Evolutionary conservation across 2,797 vertebrate genomes (phyloP), one percentile per base, ranked within the genome.

Genomic region (Gouania willdenowi): DNA sequence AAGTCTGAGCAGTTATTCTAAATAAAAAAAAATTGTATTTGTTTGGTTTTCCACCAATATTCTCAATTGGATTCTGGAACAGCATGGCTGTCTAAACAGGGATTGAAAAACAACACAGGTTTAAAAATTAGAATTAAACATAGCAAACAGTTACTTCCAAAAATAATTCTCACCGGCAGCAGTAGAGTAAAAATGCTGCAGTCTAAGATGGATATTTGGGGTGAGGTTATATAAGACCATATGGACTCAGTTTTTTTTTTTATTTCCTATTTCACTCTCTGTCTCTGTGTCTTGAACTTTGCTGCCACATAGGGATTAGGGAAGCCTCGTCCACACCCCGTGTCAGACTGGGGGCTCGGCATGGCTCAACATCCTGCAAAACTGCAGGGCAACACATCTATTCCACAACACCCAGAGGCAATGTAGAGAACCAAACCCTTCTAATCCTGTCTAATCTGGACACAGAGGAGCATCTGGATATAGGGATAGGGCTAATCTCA

Each of bases 391-490:
- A 61, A 59, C 41, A 27, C 63, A 62, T 63, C 58, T 73, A 52
- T 54, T 49, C 50, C 65, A 60, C 19, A 72, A 73, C 63, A 71
- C 74, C 75, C 61, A 26, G 63, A 55, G 67, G 72, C 53, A 59
- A 72, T 71, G 66, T 53, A 53, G 55, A 66, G 70, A 45, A 31
- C 64, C 64, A 63, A 67, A 69, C 49, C 41, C 32, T 79, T 76
- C 74, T 88, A 88, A 88, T 87, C 83, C 87, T 55, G 60, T 69
- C 75, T 88, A 88, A 89, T 88, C 88, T 88, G 77, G 68, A 80
- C 77, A 79, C 77, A 77, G 74, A 28, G 61, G 76, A 83, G 81
- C 73, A 83, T 77, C 75, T 85, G 81, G 72, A 81, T 81, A 87
- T 73, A 79, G 62, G 82, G 82, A 87, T 84, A 87, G 58, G 74